Conservation (phyloP, 2,888 invertebrate species). For the Tetramorium bicarinatum region DNA sequence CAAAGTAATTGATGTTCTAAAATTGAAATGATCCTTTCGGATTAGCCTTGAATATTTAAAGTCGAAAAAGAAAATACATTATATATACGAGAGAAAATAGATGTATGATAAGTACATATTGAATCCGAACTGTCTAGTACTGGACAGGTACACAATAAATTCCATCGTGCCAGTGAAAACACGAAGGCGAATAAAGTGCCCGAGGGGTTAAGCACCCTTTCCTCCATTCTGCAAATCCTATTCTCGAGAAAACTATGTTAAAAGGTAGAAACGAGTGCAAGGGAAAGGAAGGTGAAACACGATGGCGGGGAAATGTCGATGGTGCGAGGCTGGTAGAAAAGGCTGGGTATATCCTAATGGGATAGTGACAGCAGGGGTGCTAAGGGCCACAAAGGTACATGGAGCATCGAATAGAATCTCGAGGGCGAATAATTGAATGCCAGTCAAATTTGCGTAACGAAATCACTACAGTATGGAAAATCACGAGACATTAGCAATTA, state of each 20-base stretch:
- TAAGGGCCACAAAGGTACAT: constrained; percentile 61
- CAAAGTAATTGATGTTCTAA: background rate
- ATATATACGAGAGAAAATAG: constrained; percentile 19
- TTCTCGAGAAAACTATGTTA: constrained; percentile 68
- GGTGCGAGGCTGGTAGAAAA: constrained; percentile 31
- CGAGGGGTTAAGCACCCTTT: constrained; percentile 50
- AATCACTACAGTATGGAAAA: constrained; percentile 62
- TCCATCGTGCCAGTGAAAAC: constrained; percentile 63
- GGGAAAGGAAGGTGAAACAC: constrained; percentile 55
- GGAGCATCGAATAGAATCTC: constrained; percentile 65
- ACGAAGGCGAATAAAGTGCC: constrained; percentile 46
- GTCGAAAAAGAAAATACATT: background rate
- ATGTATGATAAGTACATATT: constrained; percentile 36
- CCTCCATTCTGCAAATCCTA: constrained; percentile 62
- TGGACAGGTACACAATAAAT: constrained; percentile 58
- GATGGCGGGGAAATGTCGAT: background rate
- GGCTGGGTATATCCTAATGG: constrained; percentile 67
- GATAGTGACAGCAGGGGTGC: constrained; percentile 49
- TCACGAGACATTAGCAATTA: constrained; percentile 61
- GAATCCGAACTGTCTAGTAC: constrained; percentile 53
- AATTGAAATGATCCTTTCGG: background rate
- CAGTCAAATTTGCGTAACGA: constrained; percentile 73
- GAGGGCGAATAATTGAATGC: constrained; percentile 71
- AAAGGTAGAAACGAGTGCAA: constrained; percentile 68
- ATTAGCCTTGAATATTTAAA: background rate